phyloP scores from a whole-genome alignment of 2,113 vertebrate species.

The Tachysurus vachellii region DNA sequence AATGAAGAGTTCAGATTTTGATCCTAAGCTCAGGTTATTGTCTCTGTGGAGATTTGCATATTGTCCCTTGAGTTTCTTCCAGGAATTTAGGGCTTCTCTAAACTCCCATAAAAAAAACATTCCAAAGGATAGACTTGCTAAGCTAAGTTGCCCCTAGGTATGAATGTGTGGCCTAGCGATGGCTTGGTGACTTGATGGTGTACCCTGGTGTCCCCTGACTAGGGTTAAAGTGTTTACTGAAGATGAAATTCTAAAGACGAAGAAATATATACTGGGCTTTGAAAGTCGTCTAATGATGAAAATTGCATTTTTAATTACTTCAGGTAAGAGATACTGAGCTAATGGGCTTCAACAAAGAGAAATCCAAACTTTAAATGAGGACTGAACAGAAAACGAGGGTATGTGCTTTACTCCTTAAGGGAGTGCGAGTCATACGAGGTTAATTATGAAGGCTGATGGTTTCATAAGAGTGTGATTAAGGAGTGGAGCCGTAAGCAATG shows the following conservation, averaged over 20 bases:
- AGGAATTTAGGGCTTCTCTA: background rate
- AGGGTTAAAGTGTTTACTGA: background rate
- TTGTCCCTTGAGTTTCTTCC: background rate
- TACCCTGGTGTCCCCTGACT: no score
- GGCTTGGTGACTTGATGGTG: background rate
- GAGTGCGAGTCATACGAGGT: conserved; percentile 17
- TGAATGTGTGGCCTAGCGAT: background rate
- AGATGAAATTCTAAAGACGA: no score
- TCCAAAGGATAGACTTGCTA: background rate
- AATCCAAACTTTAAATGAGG: background rate
- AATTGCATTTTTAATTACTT: no score
- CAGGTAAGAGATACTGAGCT: background rate
- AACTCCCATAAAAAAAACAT: background rate
- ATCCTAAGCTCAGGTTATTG: background rate
- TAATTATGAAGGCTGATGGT: conserved; percentile 22
- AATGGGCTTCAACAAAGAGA: background rate
- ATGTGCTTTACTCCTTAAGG: background rate
- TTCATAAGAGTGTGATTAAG: background rate
- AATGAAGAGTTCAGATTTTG: background rate
- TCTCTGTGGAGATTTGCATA: background rate
- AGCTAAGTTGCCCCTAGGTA: background rate
- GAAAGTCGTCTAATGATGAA: background rate
- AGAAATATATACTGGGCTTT: background rate
- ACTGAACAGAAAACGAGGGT: background rate
- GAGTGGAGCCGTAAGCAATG: background rate